Evolutionary conservation across 2,113 vertebrate genomes (phyloP), one percentile per base, ranked within the genome.

Genomic region (Camelus dromedarius): DNA sequence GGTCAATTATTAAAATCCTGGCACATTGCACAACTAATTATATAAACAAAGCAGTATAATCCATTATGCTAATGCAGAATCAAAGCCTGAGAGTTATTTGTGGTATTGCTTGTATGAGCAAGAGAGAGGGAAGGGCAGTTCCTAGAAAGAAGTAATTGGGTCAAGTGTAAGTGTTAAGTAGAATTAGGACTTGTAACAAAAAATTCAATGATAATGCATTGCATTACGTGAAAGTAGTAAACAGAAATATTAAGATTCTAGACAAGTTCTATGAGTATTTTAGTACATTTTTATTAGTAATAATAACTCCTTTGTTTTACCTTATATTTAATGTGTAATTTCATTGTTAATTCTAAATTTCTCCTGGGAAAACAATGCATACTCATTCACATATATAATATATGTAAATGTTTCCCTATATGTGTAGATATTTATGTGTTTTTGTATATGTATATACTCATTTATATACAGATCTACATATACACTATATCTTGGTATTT

Each of bases 1-100:
- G 50, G 28, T 26, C 50, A 93, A 6, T 93, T 93, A 73, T 96
- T 84, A 62, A 95, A 96, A 81, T 77, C 24, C 50, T 96, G 30
- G 6, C 10, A 81, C 8, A 80, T 1, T 90, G 12, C 19, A 67
- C 46, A 83, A 42, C 95, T 97, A 97, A 83, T 96, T 50, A 58
- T 10, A 69, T 69, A 81, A 97, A 52, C n/a, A 90, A 93, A 91
- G 24, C 42, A 30, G 48, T 70, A 48, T 35, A 89, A 84, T 91
- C 50, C 46, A 93, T 89, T 97, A 52, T 69, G n/a, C 18, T 92
- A 90, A 84, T 85, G 11, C 4, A 70, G 22, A 92, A 26, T 28
- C 48, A 96, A 90, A 91, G 19, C 24, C 30, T 70, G 16, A 89
- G 73, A 89, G 12, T 38, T 86, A 70, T 90, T 92, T 94, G 80